Evolutionary conservation across 30 jellyfish, hydroid and myxozoan genomes (phyloP).

Genomic region (Hydractinia symbiolongicarpus): DNA sequence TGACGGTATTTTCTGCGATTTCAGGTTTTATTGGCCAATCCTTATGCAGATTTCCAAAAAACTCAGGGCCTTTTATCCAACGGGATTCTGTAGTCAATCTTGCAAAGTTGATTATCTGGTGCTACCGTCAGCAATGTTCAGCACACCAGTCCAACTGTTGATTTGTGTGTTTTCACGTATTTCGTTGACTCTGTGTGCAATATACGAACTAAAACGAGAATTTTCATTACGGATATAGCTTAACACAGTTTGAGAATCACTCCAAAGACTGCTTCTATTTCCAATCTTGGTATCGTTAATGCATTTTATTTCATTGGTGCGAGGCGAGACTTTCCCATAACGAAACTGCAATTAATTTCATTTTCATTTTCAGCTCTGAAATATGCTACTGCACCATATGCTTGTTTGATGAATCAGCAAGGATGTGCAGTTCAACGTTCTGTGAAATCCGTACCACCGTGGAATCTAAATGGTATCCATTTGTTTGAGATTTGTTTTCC

Average conservation of each 20-base stretch:
- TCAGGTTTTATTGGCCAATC: too few relatives aligned
- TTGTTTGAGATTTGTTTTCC: neutral
- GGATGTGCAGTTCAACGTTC: neutral
- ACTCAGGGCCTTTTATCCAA: too few relatives aligned
- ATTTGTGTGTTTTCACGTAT: neutral
- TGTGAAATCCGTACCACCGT: neutral
- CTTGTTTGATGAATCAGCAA: neutral
- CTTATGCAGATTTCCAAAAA: too few relatives aligned
- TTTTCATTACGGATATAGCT: neutral
- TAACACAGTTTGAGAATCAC: neutral
- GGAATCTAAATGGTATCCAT: neutral
- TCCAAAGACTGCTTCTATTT: neutral
- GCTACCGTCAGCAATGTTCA: slow-evolving; percentile 21
- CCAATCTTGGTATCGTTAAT: slow-evolving; percentile 3
- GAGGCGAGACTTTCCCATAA: slow-evolving; percentile 1
- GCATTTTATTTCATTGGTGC: slow-evolving; percentile 1
- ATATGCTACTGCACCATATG: neutral
- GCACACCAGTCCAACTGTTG: slow-evolving; percentile 17
- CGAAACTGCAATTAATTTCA: neutral
- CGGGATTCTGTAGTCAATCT: too few relatives aligned
- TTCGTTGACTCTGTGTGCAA: slow-evolving; percentile 26
- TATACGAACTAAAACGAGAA: neutral
- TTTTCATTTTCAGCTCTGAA: neutral
- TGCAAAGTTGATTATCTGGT: slow-evolving; percentile 3
- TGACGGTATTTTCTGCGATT: too few relatives aligned